Evolutionary conservation across 2,113 vertebrate species (phyloP), one percentile per base, ranked within the genome.

Genomic region (Nyctibius bracteatus): DNA sequence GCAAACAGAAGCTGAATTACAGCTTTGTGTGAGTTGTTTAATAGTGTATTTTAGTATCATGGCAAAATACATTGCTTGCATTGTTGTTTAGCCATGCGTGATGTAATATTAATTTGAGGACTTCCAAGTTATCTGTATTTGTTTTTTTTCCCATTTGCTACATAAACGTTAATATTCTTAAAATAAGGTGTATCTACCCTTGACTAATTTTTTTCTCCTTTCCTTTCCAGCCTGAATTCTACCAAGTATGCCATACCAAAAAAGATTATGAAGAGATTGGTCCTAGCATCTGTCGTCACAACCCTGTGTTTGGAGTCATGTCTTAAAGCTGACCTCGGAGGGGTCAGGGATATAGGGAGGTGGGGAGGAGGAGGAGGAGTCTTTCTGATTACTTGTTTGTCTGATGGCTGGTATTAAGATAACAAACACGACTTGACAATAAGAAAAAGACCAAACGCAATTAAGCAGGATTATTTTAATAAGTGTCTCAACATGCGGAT

Each of bases 211-310:
- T 17, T 41, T 89, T 37, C 39, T 24, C 37, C 52, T 96, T 90
- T 75, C 12, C 31, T 91, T 91, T 88, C 17, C 98, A 99, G 99
- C 99, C 99, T 55, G 99, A 99, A 98, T 99, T 99, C 98, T 99
- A 99, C 98, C 99, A 99, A 98, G 99, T 99, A 84, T 99, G 99
- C 98, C 99, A 99, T 98, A 99, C 99, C 98, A 99, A 99, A 98
- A 99, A 99, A 97, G 99, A 99, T 98, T 99, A 99, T 95, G 99
- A 99, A 96, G 99, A 99, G 98, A 99, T 99, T 89, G 99, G 99
- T 95, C 99, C 99, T 92, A 99, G 99, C 98, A 99, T 99, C 98
- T 99, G 99, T 97, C 99, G 99, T 98, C 99, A 99, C 98, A 99
- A 99, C 97, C 99, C 99, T n/a, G 99, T 99, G 94, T 99, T 99